Conservation (phyloP, 2,113 vertebrate genomes). For the Corythornis vintsioides region DNA sequence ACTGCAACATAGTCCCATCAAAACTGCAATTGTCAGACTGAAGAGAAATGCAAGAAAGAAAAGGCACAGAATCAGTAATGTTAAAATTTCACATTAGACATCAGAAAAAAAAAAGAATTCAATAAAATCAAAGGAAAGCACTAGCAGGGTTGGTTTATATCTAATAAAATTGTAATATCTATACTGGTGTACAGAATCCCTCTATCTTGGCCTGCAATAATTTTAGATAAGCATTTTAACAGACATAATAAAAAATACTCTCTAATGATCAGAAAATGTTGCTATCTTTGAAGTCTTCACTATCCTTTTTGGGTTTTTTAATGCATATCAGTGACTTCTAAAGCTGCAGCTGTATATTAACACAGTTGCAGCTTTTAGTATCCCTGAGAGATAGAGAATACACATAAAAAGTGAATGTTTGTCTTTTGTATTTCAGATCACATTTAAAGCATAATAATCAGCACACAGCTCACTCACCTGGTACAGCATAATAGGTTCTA, state of each 20-base stretch:
- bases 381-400: background rate
- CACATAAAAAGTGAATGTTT: background rate
- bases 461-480: conserved; percentile 80
- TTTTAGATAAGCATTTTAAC: background rate
- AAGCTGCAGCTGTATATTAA: background rate
- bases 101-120: background rate
- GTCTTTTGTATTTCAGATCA: background rate
- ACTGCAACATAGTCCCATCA: background rate
- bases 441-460: background rate
- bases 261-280: background rate
- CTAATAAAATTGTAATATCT: background rate
- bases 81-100: background rate
- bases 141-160: background rate
- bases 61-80: background rate
- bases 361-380: background rate
- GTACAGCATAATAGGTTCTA: conserved; percentile 94
- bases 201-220: background rate
- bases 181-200: background rate
- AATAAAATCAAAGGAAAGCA: background rate
- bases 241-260: background rate
- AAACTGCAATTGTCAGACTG: background rate
- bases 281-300: background rate
- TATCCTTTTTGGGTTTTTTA: background rate
- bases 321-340: background rate
- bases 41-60: background rate